phyloP scores from a whole-genome alignment of 1,140 invertebrate genomes.

The Drosophila tropicalis region DNA sequence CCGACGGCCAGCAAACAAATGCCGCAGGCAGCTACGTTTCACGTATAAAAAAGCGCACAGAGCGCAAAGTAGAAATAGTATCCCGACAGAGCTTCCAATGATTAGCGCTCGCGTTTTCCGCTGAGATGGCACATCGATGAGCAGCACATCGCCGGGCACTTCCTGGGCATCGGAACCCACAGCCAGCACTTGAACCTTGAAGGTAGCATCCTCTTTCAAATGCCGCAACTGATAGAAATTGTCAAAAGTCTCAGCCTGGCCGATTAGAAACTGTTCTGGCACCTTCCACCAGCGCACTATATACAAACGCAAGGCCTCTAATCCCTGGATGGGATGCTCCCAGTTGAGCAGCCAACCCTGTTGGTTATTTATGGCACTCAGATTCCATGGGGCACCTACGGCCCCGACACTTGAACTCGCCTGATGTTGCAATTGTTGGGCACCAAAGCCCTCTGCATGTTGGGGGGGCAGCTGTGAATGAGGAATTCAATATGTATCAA shows the following conservation, averaged over 20 bases:
- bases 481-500: not conserved
- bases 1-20: constrained; percentile 55
- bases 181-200: constrained; percentile 88
- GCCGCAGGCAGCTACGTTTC: constrained; percentile 77
- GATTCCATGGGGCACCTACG: constrained; percentile 87
- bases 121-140: constrained; percentile 86
- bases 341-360: constrained; percentile 89
- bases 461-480: constrained; percentile 42
- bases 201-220: constrained; percentile 87
- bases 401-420: constrained; percentile 59
- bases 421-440: constrained; percentile 52
- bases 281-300: constrained; percentile 86
- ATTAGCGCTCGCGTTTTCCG: constrained; percentile 86
- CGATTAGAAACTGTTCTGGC: constrained; percentile 85
- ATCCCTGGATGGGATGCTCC: constrained; percentile 87
- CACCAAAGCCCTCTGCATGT: constrained; percentile 53
- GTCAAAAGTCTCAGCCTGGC: constrained; percentile 86
- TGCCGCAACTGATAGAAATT: constrained; percentile 86
- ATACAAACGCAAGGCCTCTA: constrained; percentile 85
- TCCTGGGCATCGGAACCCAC: constrained; percentile 85
- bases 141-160: constrained; percentile 85
- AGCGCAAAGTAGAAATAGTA: constrained; percentile 85
- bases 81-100: constrained; percentile 86
- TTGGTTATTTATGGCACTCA: constrained; percentile 84
- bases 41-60: constrained; percentile 86